Base-by-base conservation (phyloP, 2,113 vertebrate species). In the Tautogolabrus adspersus region DNA sequence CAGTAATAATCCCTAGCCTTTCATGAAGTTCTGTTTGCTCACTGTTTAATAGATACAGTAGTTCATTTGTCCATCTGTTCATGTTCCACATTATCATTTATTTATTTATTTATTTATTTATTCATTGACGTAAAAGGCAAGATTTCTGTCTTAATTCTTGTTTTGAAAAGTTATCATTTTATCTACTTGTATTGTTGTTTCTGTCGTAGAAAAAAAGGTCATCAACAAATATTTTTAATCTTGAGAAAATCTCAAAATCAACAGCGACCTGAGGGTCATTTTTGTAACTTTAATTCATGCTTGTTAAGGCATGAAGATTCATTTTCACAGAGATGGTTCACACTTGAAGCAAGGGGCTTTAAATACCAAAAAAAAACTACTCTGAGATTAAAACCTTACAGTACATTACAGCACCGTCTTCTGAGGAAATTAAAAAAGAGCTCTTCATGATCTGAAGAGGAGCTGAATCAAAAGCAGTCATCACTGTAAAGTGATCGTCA, bases 401-500 rank as follows among this genome's bases (percentile, higher is more conserved):
- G 19, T 18, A 15, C 44, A 61, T 75, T 42, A 51, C 52, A 30
- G 55, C 72, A 26, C 5, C 5, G 18, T 68, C 62, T 38, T 73
- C 23, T 26, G 15, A n/a, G 47, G 11, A 10, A 64, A 58, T 66
- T 65, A 66, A 81, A 84, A 52, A 72, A 63, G 58, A 76, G 57
- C 47, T 38, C 37, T 66, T 84, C 19, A 30, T 47, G 82, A 83
- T 85, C 68, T 79, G 80, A 87, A 26, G 47, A 26, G 15, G 10
- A 73, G 40, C 10, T 46, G 75, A 87, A 79, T 85, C 64, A 74
- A 78, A 83, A 77, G 73, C 73, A 77, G 68, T 61, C 73, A 44
- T 85, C 65, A 42, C 19, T 34, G 64, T 62, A 79, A 61, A 54
- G 12, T 26, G 58, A 81, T 78, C 63, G 18, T 61, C 71, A 62